Evolutionary conservation across 1,140 invertebrate species (phyloP).

Genomic region (Drosophila pectinifera): DNA sequence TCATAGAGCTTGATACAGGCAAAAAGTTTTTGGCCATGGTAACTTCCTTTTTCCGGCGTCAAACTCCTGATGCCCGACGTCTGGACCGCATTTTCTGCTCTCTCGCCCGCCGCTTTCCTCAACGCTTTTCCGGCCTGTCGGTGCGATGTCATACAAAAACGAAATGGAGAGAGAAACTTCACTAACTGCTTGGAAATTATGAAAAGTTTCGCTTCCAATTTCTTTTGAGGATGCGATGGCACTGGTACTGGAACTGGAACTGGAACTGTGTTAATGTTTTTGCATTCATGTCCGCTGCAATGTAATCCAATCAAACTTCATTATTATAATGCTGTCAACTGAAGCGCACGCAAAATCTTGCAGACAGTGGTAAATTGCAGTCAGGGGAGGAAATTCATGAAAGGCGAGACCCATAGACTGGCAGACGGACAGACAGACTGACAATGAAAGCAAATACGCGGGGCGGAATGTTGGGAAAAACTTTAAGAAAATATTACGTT

Average conservation of each 20-base stretch:
- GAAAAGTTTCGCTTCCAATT: slow-evolving; percentile 72
- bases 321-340: slow-evolving; percentile 81
- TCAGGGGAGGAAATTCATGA: slow-evolving; percentile 6
- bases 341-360: slow-evolving; percentile 71
- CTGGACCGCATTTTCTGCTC: slow-evolving; percentile 35
- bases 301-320: slow-evolving; percentile 82
- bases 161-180: slow-evolving; percentile 44
- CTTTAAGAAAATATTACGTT: slow-evolving; percentile 78
- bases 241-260: slow-evolving; percentile 63
- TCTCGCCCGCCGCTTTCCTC: not conserved
- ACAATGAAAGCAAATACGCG: slow-evolving; percentile 16
- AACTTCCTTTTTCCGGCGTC: slow-evolving; percentile 77
- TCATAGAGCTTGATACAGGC: slow-evolving; percentile 59
- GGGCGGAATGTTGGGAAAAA: slow-evolving; percentile 22
- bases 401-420: slow-evolving; percentile 12
- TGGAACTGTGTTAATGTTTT: slow-evolving; percentile 78
- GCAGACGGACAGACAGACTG: slow-evolving; percentile 19
- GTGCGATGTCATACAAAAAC: slow-evolving; percentile 42
- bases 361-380: slow-evolving; percentile 7
- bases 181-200: slow-evolving; percentile 78
- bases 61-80: slow-evolving; percentile 63
- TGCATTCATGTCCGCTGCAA: slow-evolving; percentile 79
- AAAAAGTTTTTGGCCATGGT: slow-evolving; percentile 76
- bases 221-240: slow-evolving; percentile 45
- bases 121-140: slow-evolving; percentile 10